Conservation (phyloP, 2,888 invertebrate species). For the Cataglyphis livida region DNA sequence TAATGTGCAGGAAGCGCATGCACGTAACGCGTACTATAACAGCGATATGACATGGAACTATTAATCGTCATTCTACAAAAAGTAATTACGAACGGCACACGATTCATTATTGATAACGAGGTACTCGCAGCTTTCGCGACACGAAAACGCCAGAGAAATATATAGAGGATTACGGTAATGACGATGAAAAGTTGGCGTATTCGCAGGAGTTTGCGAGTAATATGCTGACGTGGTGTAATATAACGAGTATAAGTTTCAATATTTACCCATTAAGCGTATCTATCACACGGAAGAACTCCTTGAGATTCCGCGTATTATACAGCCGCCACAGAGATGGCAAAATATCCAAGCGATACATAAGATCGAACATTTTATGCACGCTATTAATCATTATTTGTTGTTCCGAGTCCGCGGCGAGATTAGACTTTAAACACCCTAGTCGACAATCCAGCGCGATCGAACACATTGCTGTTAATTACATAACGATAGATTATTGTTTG, state of each 20-base stretch:
- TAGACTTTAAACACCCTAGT: conserved; percentile 90
- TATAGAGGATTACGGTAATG: background rate
- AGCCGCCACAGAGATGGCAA: conserved; percentile 92
- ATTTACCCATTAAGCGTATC: conserved; percentile 91
- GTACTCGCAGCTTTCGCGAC: background rate
- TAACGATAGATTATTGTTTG: background rate
- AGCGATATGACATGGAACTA: background rate
- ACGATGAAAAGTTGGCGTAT: background rate
- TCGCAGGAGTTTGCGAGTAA: background rate
- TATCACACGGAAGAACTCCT: conserved; percentile 90
- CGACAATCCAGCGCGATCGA: conserved; percentile 93
- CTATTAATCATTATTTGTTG: conserved; percentile 92
- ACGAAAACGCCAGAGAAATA: background rate
- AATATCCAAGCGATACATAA: conserved; percentile 91
- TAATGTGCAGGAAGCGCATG: background rate
- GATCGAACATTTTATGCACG: conserved; percentile 92
- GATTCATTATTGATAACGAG: conserved; percentile 5
- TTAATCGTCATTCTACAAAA: background rate
- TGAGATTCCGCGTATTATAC: conserved; percentile 90
- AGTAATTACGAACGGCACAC: conserved; percentile 5
- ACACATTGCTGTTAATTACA: conserved; percentile 89
- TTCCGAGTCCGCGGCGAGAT: conserved; percentile 87
- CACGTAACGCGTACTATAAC: background rate
- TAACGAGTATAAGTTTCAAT: conserved; percentile 20
- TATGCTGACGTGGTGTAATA: background rate